Evolutionary conservation across 2,113 vertebrate genomes (phyloP).

Genomic region (Otus sunia): DNA sequence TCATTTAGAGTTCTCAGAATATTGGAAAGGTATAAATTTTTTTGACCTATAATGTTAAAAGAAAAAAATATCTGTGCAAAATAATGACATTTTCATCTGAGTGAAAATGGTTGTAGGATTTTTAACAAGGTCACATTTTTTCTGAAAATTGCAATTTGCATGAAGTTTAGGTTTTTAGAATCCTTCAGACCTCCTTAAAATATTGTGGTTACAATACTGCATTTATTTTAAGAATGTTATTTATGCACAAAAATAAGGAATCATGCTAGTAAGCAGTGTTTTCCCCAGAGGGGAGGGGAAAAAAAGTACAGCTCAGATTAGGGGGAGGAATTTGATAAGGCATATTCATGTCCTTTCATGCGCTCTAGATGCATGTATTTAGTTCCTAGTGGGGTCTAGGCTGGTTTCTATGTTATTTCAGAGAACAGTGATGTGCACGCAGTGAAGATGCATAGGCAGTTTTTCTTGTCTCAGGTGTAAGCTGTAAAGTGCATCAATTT

Average conservation of each 20-base stretch:
- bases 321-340: neutral
- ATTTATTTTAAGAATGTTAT: neutral
- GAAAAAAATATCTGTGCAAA: neutral
- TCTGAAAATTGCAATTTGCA: neutral
- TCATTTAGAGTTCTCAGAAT: neutral
- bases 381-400: neutral
- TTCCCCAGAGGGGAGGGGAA: neutral
- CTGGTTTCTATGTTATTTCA: neutral
- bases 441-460: neutral
- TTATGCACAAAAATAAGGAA: neutral
- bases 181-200: neutral
- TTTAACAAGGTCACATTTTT: neutral
- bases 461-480: neutral
- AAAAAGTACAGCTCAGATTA: neutral
- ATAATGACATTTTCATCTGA: neutral
- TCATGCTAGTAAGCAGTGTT: neutral
- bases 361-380: neutral
- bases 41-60: neutral
- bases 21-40: neutral
- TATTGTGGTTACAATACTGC: neutral
- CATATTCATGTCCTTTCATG: neutral
- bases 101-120: neutral
- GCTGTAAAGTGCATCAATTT: neutral
- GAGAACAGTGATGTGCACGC: neutral
- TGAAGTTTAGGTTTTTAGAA: neutral